Evolutionary conservation across 1,140 invertebrate species (phyloP), one percentile per base, ranked within the genome.

Genomic region (Andricus grossulariae): DNA sequence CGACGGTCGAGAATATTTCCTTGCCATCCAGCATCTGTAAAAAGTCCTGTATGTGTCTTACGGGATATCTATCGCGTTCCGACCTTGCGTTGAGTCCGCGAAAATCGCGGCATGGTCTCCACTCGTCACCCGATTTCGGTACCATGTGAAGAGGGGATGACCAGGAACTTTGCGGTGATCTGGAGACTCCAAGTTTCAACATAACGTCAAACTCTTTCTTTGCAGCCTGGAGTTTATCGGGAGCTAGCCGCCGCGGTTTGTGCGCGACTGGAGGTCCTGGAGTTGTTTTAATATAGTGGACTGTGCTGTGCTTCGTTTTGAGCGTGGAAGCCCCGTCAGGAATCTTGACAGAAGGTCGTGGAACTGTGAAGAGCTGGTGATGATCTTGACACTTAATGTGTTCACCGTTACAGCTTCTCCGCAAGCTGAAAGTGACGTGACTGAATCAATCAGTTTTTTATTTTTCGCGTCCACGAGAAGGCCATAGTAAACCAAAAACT

Each of bases 71-170:
- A 74, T 93, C 89, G 0, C 87, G 84, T 11, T 85, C 77, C 5
- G 90, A 92, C 5, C 82, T 15, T 0, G 80, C 71, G 78, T 93
- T 93, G 0, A 93, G 82, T 71, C 87, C 87, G 51, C 25, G 25
- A 3, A 2, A 25, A 25, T 25, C 25, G 25, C 25, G 1, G 3
- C 25, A 25, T 3, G 25, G 25, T 25, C 25, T 25, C 25, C 25
- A 25, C 3, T 25, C 25, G 25, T 25, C 25, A 25, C 3, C 3
- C 25, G 1, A 1, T 3, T 25, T 25, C 25, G 25, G 25, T 1
- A 25, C 25, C 1, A 25, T 1, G 25, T 25, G 25, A 3, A 25
- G 25, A 3, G 25, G 25, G 25, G 25, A 25, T 3, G 25, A 25
- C 25, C 25, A 25, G 3, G 1, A 25, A 3, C 25, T 25, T 3